These are phyloP conservation scores for Lasioglossum calceatum DNA, from an alignment of 2,888 invertebrate genomes.

Conservation along the genomic window DNA sequence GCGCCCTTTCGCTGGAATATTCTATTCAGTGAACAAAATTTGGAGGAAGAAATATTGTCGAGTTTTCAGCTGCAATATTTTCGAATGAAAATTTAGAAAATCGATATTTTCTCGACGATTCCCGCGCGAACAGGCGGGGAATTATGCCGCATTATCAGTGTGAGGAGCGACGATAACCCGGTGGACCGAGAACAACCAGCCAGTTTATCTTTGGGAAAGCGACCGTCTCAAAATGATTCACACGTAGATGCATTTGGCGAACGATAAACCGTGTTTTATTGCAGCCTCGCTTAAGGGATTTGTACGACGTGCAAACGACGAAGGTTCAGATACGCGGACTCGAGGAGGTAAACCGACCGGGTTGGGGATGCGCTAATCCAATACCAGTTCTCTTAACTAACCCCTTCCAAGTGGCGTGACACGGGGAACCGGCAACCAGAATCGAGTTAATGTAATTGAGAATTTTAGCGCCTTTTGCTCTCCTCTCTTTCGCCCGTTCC, in stretches of 20 bases:
- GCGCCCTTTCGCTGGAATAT: background rate
- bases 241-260: constrained; percentile 69
- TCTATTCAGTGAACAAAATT: background rate
- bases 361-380: constrained; percentile 71
- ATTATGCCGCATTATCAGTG: constrained; percentile 24
- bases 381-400: constrained; percentile 81
- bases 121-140: constrained; percentile 18
- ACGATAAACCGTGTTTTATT: constrained; percentile 80
- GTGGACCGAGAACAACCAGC: constrained; percentile 49
- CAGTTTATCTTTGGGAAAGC: constrained; percentile 51
- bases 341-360: constrained; percentile 73
- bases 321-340: constrained; percentile 75
- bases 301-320: constrained; percentile 80
- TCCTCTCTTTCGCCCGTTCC: constrained; percentile 34
- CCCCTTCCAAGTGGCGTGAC: constrained; percentile 76
- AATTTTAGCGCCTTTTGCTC: constrained; percentile 79
- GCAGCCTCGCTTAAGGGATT: constrained; percentile 80
- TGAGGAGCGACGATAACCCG: constrained; percentile 16
- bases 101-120: background rate
- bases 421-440: constrained; percentile 74
- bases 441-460: constrained; percentile 82
- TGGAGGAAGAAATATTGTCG: background rate
- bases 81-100: background rate
- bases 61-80: background rate
- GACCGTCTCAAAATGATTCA: constrained; percentile 57